Evolutionary conservation across 2,888 invertebrate species (phyloP).

Genomic region (Eucera pruinosa): DNA sequence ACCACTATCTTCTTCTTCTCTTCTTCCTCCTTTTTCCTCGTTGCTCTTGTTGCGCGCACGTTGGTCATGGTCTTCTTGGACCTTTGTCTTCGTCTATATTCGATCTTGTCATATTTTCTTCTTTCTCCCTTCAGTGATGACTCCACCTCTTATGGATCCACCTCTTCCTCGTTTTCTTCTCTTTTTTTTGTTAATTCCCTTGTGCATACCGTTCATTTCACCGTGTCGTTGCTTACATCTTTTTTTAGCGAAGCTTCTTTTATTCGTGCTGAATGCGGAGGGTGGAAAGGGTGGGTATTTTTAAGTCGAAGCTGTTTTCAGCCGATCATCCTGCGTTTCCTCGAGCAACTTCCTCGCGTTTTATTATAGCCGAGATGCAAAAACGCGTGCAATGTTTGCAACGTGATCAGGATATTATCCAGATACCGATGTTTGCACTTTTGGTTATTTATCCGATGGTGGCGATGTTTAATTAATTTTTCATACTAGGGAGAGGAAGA

Average conservation of each 20-base stretch:
- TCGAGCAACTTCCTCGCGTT: background rate
- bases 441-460: background rate
- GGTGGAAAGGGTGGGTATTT: background rate
- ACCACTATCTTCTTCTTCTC: conserved; percentile 53
- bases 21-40: conserved; percentile 13
- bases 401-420: conserved; percentile 11
- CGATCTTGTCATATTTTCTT: conserved; percentile 11
- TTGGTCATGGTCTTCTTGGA: background rate
- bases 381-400: background rate
- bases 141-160: background rate
- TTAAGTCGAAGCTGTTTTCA: conserved; percentile 6
- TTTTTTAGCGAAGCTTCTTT: background rate
- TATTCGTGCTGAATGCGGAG: background rate
- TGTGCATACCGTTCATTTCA: background rate
- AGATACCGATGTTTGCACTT: conserved; percentile 9
- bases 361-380: conserved; percentile 1
- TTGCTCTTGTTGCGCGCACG: background rate
- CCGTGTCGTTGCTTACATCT: background rate
- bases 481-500: too few species aligned
- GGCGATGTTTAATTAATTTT: conserved; percentile 3
- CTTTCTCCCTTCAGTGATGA: background rate
- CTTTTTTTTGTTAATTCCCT: background rate
- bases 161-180: background rate
- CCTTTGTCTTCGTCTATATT: conserved; percentile 7
- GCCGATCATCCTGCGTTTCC: background rate